Base-by-base conservation (phyloP, 2,888 invertebrate genomes). In the Melanophora roralis region DNA sequence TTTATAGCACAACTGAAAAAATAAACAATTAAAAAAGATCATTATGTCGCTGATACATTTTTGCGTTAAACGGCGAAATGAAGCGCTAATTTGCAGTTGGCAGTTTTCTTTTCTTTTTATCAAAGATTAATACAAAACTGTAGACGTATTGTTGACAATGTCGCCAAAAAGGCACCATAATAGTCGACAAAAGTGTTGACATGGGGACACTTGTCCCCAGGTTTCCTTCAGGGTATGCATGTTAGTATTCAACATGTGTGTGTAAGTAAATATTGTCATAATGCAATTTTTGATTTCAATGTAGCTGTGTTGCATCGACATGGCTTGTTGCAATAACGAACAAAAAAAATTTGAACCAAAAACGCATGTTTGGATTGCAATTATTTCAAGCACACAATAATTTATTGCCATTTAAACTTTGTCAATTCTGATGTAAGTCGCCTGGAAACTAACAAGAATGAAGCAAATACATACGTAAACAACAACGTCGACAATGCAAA, bases 371-470 rank as follows among this genome's bases (percentile, higher is more conserved):
- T 75, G 71, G 69, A 67, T 75, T 71, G 74, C 79, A 74, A 79
- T 79, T 74, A 79, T 65, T 79, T 79, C 79, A 75, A 79, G 79
- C 79, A 71, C 74, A 74, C 75, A 60, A 71, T 79, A 79, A 79
- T 79, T 79, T 79, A 79, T 79, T 79, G 79, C 75, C 75, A 79
- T 79, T 75, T 79, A 79, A 79, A 75, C 79, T 79, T 79, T 75
- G 79, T 79, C 79, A 79, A 79, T 75, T 79, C 71, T 67, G 75
- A 75, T 79, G 75, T 79, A 75, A 79, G 75, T 79, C 75, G 74
- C 75, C 75, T 71, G 71, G 40, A 73, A 75, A 79, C 74, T 65
- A 74, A 75, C 65, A 51, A 75, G 51, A 51, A 51, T 34, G 23
- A 49, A 49, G 19, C 16, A 51, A 36, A 45, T 14, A 8, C 8